Base-by-base conservation (phyloP, 2,797 vertebrate genomes). In the Pygocentrus nattereri region DNA sequence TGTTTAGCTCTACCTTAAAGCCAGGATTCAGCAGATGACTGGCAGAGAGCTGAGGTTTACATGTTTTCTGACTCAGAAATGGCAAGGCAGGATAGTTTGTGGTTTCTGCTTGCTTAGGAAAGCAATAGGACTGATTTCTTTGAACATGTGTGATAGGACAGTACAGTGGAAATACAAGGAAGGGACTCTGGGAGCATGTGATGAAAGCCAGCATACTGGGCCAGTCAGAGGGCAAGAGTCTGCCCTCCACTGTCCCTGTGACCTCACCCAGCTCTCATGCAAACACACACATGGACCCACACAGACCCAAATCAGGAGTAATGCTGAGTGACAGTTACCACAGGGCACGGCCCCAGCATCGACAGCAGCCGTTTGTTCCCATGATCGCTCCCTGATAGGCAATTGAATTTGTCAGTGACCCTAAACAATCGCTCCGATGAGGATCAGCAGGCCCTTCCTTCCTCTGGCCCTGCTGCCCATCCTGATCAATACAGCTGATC, bases 331-430 rank as follows among this genome's bases (percentile, higher is more conserved):
- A 90, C 91, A 91, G 88, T 83, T 78, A 88, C 87, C 83, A 85
- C 82, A 75, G 85, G 86, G 83, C 84, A 87, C 79, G 85, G 72
- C 74, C 83, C 79, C 62, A 54, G 75, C 86, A 91, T 91, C 59
- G 88, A 89, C 89, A 88, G 87, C 90, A 91, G 92, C 88, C 82
- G 85, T 84, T 86, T 85, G 88, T 93, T 92, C 89, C 88, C 93
- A 89, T 88, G 88, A 92, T 82, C 82, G 23, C 65, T 67, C 85
- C 88, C 87, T 85, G 70, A 89, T 90, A 85, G 82, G 89, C 86
- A 83, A 92, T 92, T 89, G 88, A 23, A 81, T 89, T 90, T 89
- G 50, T 93, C 93, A 82, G 88, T 95, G 89, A 92, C 83, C 38
- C 77, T 90, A 91, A 88, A 88, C 87, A 87, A 89, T 83, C 64